Evolutionary conservation across 2,113 vertebrate genomes (phyloP).

Genomic region (Heptranchias perlo): DNA sequence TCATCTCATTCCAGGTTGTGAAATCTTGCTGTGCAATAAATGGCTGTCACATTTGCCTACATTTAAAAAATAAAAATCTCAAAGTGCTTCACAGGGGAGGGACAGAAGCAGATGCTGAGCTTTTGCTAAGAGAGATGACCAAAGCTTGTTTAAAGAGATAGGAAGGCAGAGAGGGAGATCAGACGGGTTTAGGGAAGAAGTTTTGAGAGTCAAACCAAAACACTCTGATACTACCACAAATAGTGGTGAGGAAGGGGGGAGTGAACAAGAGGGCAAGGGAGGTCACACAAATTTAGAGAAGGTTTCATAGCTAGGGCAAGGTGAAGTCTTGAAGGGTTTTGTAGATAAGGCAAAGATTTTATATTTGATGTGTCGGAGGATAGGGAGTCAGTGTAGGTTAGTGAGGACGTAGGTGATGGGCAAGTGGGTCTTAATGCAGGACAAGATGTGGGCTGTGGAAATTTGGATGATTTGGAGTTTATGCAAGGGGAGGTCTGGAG

Average conservation of each 20-base stretch:
- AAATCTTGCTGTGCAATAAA: background rate
- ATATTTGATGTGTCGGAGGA: background rate
- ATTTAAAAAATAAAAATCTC: background rate
- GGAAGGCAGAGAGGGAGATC: background rate
- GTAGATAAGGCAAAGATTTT: background rate
- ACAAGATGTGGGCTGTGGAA: background rate
- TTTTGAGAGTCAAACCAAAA: no score
- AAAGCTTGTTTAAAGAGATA: background rate
- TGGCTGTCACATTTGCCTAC: background rate
- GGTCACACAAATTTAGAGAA: background rate
- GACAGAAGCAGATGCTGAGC: background rate
- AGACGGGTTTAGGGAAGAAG: background rate
- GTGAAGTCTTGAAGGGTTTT: no score
- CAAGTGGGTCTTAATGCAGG: background rate
- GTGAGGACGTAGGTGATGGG: background rate
- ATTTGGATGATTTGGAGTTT: background rate
- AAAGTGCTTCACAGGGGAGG: background rate
- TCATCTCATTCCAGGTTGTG: background rate
- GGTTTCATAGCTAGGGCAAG: background rate
- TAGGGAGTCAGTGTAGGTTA: background rate
- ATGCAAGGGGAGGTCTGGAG: no score
- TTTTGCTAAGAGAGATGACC: background rate
- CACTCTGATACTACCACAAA: background rate
- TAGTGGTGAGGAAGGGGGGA: background rate
- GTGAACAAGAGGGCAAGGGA: background rate